A percentile compares a stretch with the other conserved stretches of the same genome.
Conservation (phyloP, 2,113 vertebrate species). For the Elephantulus edwardii region DNA sequence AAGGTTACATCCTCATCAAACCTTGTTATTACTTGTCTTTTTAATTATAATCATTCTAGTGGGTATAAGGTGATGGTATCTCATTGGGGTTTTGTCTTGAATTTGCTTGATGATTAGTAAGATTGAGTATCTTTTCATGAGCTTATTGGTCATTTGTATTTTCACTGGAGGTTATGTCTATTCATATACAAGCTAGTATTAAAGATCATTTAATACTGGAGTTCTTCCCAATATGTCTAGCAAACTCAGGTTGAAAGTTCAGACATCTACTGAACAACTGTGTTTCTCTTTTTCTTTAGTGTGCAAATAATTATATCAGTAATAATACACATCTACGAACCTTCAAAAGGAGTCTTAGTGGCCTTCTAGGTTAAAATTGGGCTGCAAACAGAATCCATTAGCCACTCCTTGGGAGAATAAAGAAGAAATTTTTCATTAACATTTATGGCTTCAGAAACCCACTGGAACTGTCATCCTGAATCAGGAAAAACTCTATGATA, state of each 20-base stretch:
- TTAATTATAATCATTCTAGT: background rate
- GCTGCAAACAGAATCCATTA: too few species aligned
- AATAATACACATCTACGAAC: slow-evolving; percentile 7
- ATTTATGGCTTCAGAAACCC: too few species aligned
- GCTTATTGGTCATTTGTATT: background rate
- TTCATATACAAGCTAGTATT: slow-evolving; percentile 16
- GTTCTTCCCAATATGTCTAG: background rate
- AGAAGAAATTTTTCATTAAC: too few species aligned
- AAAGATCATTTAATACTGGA: background rate
- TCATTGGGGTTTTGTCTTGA: background rate
- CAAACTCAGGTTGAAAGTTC: slow-evolving; percentile 16
- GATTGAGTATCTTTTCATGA: background rate
- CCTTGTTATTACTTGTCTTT: background rate
- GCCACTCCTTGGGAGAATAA: too few species aligned
- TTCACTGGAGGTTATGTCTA: slow-evolving; percentile 7
- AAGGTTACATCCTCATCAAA: background rate
- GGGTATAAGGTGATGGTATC: background rate
- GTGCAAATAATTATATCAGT: slow-evolving; percentile 5
- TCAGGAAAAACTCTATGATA: too few species aligned
- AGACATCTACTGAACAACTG: background rate
- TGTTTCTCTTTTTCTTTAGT: background rate
- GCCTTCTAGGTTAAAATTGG: too few species aligned
- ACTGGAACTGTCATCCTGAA: too few species aligned
- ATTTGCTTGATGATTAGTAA: background rate
- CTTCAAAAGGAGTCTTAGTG: too few species aligned